Evolutionary conservation across 2,797 vertebrate species (phyloP), one percentile per base, ranked within the genome.

Genomic region (Arctocebus calabarensis): DNA sequence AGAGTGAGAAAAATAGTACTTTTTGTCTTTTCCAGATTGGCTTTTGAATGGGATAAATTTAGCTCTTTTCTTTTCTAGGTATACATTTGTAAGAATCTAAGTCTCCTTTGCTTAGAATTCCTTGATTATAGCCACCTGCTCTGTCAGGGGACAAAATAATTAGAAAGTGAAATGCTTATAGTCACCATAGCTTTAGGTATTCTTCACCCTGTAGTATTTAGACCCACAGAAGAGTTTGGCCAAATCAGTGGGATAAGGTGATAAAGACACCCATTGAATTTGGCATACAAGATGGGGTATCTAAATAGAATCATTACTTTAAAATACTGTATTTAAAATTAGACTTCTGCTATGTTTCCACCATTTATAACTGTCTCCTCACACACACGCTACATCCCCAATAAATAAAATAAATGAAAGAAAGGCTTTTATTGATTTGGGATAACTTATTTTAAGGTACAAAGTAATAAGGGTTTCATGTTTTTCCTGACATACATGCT

Each of bases 271-370:
- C 79, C n/a, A 8, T 16, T 64, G 32, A 90, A 68, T 90, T 77
- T 90, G 61, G 77, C 34, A 6, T 45, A 68, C 1, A 52, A 81
- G 29, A 52, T 5, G 25, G 14, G 32, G 9, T 22, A 79, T 29
- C 61, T 70, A 70, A 85, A 85, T 74, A 92, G 32, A 1, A 91
- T 27, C 70, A 13, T 68, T 90, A 66, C 40, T 79, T 88, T 62
- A 92, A 93, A 91, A 88, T 43, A 25, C 0, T 79, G 2, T 68
- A 40, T 84, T 95, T 95, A 94, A 94, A 86, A 62, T 78, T 93
- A 75, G 37, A 82, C 14, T 34, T 64, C 16, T 45, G 3, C 5
- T 64, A 19, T 91, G 61, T 91, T 84, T 85, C 40, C 4, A 75
- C 19, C 6, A 89, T 92, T 77, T 84, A 14, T 48, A 85, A 91